Percentiles rank a stretch among this genome's conserved stretches.
Evolutionary conservation across 2,797 vertebrate species (phyloP).

Genomic region (Tadarida brasiliensis): DNA sequence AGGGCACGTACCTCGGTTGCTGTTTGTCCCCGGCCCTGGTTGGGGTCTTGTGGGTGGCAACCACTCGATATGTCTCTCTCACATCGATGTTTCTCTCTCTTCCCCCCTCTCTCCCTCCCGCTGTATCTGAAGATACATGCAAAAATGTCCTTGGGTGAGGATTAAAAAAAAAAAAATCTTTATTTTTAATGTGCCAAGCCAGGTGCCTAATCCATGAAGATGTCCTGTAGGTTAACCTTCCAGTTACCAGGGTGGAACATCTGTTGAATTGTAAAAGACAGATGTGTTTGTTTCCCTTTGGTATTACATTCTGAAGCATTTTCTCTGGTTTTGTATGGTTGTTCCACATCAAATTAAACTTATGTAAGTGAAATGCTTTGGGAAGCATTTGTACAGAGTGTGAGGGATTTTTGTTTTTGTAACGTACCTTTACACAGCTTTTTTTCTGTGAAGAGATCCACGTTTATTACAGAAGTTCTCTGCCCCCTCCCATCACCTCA

Average conservation of each 20-base stretch:
- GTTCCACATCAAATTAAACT: neutral
- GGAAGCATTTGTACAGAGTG: neutral
- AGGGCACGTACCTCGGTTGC: too few species aligned
- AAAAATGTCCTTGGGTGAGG: too few species aligned
- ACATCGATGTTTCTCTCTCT: too few species aligned
- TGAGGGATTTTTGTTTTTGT: neutral
- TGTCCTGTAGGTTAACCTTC: neutral
- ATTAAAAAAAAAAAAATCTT: too few species aligned
- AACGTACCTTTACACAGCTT: neutral
- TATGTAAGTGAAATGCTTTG: conserved; percentile 29
- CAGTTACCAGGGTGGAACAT: neutral
- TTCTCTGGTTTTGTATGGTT: neutral
- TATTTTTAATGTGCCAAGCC: conserved; percentile 11
- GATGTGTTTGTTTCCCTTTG: neutral
- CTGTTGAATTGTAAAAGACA: neutral
- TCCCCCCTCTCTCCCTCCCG: too few species aligned
- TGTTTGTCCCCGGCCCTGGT: too few species aligned
- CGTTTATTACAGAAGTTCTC: neutral
- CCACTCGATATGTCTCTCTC: too few species aligned
- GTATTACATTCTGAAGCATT: neutral
- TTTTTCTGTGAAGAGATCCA: neutral
- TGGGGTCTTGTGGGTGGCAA: too few species aligned
- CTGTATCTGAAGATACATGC: too few species aligned
- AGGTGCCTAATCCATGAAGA: neutral
- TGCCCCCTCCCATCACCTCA: neutral